Base-by-base conservation (phyloP, 2,888 invertebrate species). In the Dasysyrphus albostriatus region DNA sequence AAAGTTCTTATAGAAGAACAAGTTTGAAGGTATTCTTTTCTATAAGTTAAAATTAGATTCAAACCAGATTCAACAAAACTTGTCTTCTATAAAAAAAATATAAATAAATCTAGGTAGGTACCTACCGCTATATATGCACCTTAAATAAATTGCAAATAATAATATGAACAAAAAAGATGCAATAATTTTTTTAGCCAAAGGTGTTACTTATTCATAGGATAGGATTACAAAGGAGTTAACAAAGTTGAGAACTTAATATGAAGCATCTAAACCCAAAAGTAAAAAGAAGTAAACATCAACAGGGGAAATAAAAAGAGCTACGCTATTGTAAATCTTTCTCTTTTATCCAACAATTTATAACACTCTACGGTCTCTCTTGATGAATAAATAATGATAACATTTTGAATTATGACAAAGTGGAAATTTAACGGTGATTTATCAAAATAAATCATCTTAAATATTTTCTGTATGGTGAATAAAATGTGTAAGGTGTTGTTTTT, bases 1-100 rank as follows among this genome's bases (percentile, higher is more conserved):
- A 51, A 51, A 51, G 51, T 51, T 51, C 51, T 51, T 34, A 8
- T 9, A n/a, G 9, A 34, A 16, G n/a, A 56, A 56, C 56, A 34
- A 56, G 56, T 56, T 56, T 34, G n/a, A 56, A 56, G 56, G 34
- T 34, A 56, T n/a, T 34, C n/a, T 56, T n/a, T 56, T 32, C 32
- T 34, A 56, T 32, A n/a, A 56, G 56, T 16, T 56, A n/a, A 56
- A 56, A 34, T 32, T 32, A 56, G 56, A 56, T 5, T 1, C 5
- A 56, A 56, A 56, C 56, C 32, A 32, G 56, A 56, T 56, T 56
- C n/a, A 9, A 56, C 5, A 51, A 32, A 56, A 56, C n/a, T 56
- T 56, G 56, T 56, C n/a, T 8, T 34, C n/a, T 32, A 34, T 34
- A 34, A 34, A 12, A n/a, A 12, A 34, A 8, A 34, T 34, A 34